Base-by-base conservation (phyloP, 2,113 vertebrate species). In the Pseudorectes ferrugineus region DNA sequence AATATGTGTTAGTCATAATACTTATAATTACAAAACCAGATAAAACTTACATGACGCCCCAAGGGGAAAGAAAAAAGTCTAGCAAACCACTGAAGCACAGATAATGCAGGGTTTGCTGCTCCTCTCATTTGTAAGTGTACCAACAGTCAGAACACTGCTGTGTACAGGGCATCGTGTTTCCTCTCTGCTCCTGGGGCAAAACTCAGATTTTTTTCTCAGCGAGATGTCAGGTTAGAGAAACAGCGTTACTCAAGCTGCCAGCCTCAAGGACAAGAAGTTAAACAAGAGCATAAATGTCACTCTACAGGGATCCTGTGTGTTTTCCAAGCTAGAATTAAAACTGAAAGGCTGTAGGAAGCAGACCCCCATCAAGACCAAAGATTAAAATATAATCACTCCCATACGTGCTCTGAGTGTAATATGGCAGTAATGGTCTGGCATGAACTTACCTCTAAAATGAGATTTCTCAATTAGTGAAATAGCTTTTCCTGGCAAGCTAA, bases 381-480 rank as follows among this genome's bases (percentile, higher is more conserved):
- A 89, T 87, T 95, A 93, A 94, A 94, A 55, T 92, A 87, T 97
- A 93, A 98, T 96, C 96, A 94, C 55, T 97, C 95, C 94, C 62
- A 87, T 80, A 88, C 63, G 36, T 95, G 86, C 81, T 90, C 46
- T 59, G 45, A 87, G 88, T 92, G 67, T 49, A 80, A n/a, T 81
- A 78, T 42, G 87, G 66, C 58, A 80, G 65, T 62, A 61, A 61
- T 83, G 66, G 92, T 88, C 81, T 92, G 61, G 66, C 92, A 84
- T 63, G 82, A 83, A 49, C 31, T 57, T 94, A 52, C 66, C 74
- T 93, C 91, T 96, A 68, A 92, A 92, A 95, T 93, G 79, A 95
- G 84, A 91, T 96, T 96, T 97, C 93, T 97, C 89, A 97, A 92
- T 97, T 96, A 98, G 85, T 7, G 6, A 96, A 96, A 97, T 59